These are phyloP conservation scores for Pangasius djambal DNA, from an alignment of 2,797 vertebrate species.

Conservation along the genomic window DNA sequence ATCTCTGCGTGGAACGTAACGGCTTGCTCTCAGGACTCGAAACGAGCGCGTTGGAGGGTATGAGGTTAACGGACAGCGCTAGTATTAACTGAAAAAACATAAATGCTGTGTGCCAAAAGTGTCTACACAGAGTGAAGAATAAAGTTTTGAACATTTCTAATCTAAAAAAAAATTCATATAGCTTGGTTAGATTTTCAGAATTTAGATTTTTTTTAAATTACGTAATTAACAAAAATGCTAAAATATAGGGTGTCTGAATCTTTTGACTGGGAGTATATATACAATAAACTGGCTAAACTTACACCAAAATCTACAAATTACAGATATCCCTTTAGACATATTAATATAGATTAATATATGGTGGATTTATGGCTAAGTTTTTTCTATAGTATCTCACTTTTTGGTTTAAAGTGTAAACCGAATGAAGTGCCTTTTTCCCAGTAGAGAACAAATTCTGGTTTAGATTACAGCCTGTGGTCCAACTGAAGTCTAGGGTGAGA, in stretches of 20 bases:
- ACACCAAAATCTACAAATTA: background rate
- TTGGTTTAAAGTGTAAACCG: background rate
- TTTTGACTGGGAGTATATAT: background rate
- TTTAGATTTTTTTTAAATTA: no score
- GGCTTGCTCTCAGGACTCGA: no score
- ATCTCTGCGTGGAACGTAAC: no score
- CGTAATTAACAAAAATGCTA: no score
- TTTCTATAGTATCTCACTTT: background rate
- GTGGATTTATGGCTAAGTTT: background rate
- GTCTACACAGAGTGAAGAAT: no score
- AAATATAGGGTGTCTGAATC: background rate
- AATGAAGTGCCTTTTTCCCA: background rate
- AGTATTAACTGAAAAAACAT: no score
- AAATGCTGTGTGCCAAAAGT: no score
- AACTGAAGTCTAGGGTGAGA: background rate
- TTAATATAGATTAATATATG: background rate
- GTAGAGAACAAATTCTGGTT: background rate
- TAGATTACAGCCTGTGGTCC: background rate
- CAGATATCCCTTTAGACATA: background rate
- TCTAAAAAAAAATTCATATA: no score
- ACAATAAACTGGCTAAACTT: background rate
- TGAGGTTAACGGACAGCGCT: no score
- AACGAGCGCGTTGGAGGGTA: no score
- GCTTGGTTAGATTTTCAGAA: no score
- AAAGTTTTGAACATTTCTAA: no score